Conservation (phyloP, 2,113 vertebrate genomes). For the Dicaeum eximium region DNA sequence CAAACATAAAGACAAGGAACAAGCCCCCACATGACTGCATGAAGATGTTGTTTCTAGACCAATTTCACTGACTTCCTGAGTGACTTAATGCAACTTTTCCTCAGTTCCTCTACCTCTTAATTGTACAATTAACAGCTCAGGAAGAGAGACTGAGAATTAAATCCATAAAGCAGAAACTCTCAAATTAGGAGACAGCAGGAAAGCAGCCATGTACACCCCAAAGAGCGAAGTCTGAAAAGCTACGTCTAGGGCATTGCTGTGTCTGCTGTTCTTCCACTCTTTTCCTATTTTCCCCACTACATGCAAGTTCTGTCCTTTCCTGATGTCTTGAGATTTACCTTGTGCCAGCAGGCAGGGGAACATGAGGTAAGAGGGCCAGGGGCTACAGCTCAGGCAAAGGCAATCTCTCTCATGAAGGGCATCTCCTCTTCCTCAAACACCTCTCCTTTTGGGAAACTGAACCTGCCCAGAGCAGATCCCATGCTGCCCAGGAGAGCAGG, state of each 20-base stretch:
- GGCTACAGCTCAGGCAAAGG: not conserved
- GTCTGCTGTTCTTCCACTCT: not conserved
- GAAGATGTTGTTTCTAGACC: not conserved
- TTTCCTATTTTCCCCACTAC: not conserved
- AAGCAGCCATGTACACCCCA: fast-evolving
- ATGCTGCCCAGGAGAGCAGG: not conserved
- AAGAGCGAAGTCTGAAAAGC: not conserved
- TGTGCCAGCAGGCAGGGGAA: not conserved
- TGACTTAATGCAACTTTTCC: not conserved
- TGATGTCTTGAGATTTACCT: not conserved
- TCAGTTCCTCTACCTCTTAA: not conserved
- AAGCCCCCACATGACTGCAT: not conserved
- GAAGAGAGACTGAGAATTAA: not conserved
- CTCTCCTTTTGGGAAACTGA: not conserved
- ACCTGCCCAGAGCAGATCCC: not conserved
- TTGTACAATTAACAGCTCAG: not conserved
- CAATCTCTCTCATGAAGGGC: not conserved
- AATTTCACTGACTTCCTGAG: not conserved
- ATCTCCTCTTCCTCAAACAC: not conserved
- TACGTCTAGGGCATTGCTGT: not conserved
- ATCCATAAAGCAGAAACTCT: not conserved
- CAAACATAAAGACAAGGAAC: not conserved
- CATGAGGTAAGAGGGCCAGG: fast-evolving
- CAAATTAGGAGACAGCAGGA: not conserved
- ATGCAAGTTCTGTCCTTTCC: not conserved